A percentile compares a stretch with the other conserved stretches of the same genome.
phyloP scores from a whole-genome alignment of 2,888 invertebrate species.

The Bimastos eiseni region DNA sequence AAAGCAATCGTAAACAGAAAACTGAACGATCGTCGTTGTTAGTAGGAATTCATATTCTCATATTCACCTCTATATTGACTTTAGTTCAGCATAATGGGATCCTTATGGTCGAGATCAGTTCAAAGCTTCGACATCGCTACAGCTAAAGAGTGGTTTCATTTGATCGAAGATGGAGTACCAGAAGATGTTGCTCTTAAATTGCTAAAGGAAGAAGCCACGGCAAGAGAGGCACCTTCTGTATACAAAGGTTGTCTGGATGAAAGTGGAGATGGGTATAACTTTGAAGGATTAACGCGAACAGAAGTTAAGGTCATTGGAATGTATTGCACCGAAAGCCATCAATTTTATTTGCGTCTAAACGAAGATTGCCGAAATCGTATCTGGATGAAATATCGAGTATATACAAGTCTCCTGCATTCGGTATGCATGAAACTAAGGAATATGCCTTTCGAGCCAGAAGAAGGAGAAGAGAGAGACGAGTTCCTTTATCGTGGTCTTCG shows the following conservation, averaged over 20 bases:
- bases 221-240: background rate
- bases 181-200: constrained; percentile 2
- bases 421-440: background rate
- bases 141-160: background rate
- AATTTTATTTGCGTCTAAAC: background rate
- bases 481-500: background rate
- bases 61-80: too few species aligned
- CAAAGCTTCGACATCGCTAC: too few species aligned
- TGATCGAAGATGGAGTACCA: constrained; percentile 13
- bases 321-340: constrained; percentile 13
- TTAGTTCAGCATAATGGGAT: too few species aligned
- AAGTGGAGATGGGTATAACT: background rate
- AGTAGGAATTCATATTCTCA: too few species aligned
- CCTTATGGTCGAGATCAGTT: too few species aligned
- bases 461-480: background rate
- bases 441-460: background rate
- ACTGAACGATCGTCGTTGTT: too few species aligned
- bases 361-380: background rate
- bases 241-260: background rate
- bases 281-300: background rate
- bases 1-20: too few species aligned
- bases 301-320: background rate
- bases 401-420: constrained; percentile 3
- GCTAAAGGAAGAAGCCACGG: background rate
- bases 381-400: background rate